phyloP scores from a whole-genome alignment of 2,888 invertebrate genomes.

The Venusia cambrica region DNA sequence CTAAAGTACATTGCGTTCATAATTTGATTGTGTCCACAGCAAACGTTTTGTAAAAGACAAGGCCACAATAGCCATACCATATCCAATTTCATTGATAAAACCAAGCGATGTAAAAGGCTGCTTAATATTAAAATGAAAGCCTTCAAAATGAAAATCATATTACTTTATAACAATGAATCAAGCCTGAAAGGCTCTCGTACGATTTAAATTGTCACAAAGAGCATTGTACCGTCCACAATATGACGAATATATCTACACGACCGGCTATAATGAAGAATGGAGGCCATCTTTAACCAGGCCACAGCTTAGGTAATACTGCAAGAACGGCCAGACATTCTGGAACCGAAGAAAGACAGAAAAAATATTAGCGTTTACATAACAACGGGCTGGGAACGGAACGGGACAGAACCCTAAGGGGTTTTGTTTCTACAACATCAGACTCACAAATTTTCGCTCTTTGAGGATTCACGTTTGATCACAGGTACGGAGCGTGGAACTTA shows the following conservation, averaged over 20 bases:
- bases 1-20: too few relatives aligned
- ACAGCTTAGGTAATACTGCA: constrained; percentile 39
- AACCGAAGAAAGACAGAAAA: constrained; percentile 53
- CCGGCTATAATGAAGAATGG: constrained; percentile 40
- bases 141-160: constrained; percentile 13
- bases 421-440: too few relatives aligned
- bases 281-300: constrained; percentile 39
- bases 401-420: too few relatives aligned
- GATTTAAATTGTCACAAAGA: constrained; percentile 33
- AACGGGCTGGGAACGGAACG: constrained; percentile 4
- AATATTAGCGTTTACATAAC: constrained; percentile 23
- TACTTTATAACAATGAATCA: constrained; percentile 9
- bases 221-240: constrained; percentile 31
- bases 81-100: too few relatives aligned
- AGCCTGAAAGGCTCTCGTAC: constrained; percentile 13
- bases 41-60: constrained; percentile 1
- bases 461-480: too few relatives aligned
- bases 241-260: constrained; percentile 38
- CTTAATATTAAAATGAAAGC: constrained; percentile 11
- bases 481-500: too few relatives aligned
- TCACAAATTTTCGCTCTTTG: too few relatives aligned
- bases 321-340: constrained; percentile 65
- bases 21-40: too few relatives aligned
- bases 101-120: constrained; percentile 4
- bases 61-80: too few relatives aligned